Base-by-base conservation (phyloP, 2,888 invertebrate species). In the Nasonia oneida region DNA sequence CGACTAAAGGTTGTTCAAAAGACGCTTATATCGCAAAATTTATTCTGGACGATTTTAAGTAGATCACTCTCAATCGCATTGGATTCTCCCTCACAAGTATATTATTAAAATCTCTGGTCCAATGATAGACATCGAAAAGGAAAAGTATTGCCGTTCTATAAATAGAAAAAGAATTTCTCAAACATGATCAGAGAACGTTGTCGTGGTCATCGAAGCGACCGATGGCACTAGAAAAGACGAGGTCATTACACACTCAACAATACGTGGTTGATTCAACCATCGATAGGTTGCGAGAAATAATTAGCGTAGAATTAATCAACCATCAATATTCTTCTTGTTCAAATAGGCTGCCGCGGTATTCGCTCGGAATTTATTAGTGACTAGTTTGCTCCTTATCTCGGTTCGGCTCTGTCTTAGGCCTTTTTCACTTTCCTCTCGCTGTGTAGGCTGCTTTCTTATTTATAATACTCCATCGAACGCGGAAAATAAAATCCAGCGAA, bases 401-500 rank as follows among this genome's bases (percentile, higher is more conserved):
- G 29, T 37, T 76, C 71, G 64, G 80, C 50, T 37, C 3, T 81
- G 33, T n/a, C 33, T 81, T 78, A 81, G 81, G 77, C 83, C 71
- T 14, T 77, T 4, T 42, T 37, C 18, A 53, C 73, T 10, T 33
- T 61, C 42, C 73, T 37, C 37, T 50, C 23, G 29, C n/a, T 23
- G 18, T n/a, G 8, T 83, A 80, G 82, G 81, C 84, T 84, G 75
- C 67, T 42, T 37, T 10, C 61, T 64, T 71, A n/a, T 73, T 29
- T 53, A 73, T 80, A 81, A 77, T 81, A 79, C 79, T 87, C 87
- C 80, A 86, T 80, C 73, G 78, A 86, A 78, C 76, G 77, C 87
- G 61, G 73, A 86, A 87, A 89, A 89, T 87, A 88, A 87, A 85
- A 84, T 88, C 87, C 88, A 88, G 86, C 84, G 87, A 86, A 88